Evolutionary conservation across 2,797 vertebrate genomes (phyloP).

Genomic region (Pseudochirops corinnae): DNA sequence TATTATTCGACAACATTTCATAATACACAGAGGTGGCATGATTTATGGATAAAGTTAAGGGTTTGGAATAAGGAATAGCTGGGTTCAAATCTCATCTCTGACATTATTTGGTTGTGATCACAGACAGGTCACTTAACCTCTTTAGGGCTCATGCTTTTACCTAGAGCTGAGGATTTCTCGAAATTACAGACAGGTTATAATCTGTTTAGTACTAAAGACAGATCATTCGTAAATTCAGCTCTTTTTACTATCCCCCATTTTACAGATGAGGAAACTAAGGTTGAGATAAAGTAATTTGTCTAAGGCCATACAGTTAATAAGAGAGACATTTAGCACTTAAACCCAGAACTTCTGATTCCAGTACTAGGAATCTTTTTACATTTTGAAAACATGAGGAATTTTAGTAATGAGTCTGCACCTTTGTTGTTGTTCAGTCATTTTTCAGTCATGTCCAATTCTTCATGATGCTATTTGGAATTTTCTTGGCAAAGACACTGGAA

Average conservation of each 20-base stretch:
- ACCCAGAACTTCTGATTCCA: background rate
- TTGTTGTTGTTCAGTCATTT: background rate
- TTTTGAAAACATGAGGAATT: background rate
- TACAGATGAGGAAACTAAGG: background rate
- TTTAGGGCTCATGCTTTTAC: background rate
- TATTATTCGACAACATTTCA: background rate
- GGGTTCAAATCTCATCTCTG: background rate
- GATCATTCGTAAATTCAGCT: background rate
- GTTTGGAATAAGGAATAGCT: background rate
- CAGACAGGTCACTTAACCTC: background rate
- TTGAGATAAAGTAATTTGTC: background rate
- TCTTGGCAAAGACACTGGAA: background rate
- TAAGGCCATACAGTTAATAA: background rate
- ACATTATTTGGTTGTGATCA: background rate
- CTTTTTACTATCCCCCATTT: background rate
- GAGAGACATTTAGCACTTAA: background rate
- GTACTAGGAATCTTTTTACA: background rate
- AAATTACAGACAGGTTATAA: background rate
- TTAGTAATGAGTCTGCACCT: background rate
- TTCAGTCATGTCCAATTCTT: background rate
- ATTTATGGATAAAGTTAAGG: background rate
- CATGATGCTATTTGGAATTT: background rate
- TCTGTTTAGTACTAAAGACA: background rate
- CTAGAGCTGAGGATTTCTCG: background rate
- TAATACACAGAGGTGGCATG: background rate